Evolutionary conservation across 2,888 invertebrate species (phyloP), one percentile per base, ranked within the genome.

Genomic region (Loripinus fragilis): DNA sequence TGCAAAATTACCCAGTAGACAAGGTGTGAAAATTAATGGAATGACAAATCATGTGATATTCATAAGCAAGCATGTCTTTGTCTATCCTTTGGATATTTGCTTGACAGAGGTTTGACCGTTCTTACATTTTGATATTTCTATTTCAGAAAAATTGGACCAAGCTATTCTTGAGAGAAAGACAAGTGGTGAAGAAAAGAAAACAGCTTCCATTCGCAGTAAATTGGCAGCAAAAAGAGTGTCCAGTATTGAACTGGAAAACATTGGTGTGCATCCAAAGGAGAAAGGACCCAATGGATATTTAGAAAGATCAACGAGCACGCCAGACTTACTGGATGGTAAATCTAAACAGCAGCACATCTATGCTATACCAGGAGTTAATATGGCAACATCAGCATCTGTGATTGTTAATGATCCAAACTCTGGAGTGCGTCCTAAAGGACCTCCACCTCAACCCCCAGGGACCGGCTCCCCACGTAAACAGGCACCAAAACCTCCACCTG

Each of bases 171-270:
- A 90, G 76, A 81, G 78, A 25, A 80, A 85, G n/a, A 78, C 65
- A 10, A 64, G 68, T 8, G 77, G 84, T 55, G 90, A 91, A 65
- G 38, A 38, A 38, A 89, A 82, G 67, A 96, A 98, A 91, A 97
- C 98, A 48, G 98, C 98, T 8, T 98, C 98, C 80, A 98, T 98
- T 88, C 95, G 98, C 86, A 96, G 97, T 85, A 95, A 98, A 48
- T 98, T 92, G 81, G 87, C 90, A 66, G 86, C 91, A 38, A 90
- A 91, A 80, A 84, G 91, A 17, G 87, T 91, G 28, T 90, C 90
- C 0, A 88, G 88, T 85, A 81, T 90, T 1, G 90, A 90, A 68
- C 78, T 90, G 23, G 88, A 90, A 25, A 86, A 86, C 65, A 79
- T 88, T 30, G 85, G 82, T 28, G 60, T 60, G 42, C 66, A 55